Base-by-base conservation (phyloP, 2,113 vertebrate genomes). In the Phasianus colchicus region DNA sequence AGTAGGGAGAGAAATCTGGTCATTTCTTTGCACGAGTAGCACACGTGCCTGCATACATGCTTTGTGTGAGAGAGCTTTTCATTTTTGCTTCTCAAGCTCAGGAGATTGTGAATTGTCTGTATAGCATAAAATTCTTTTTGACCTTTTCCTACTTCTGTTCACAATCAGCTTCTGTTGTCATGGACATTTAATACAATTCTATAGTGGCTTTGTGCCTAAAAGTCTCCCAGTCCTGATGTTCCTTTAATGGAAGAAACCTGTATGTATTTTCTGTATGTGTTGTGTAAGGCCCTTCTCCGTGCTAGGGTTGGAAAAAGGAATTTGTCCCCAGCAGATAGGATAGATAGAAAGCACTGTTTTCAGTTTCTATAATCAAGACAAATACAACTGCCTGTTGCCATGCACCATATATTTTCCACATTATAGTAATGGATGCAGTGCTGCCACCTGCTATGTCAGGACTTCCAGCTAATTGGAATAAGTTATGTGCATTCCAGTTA, bases 381-480 rank as follows among this genome's bases (percentile, higher is more conserved):
- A 96, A 95, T 94, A 58, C 71, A 93, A 93, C 81, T 67, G 92
- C 84, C 45, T 81, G 93, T 96, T 89, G 92, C 89, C 86, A 90
- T 91, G 91, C 83, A 81, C 76, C 71, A 20, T 95, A 70, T 90
- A 85, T 95, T 95, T 96, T 89, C 90, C 85, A 70, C 87, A 92
- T 74, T 64, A 84, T 92, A 81, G 70, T 94, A 95, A 89, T 93
- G 92, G 71, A 95, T 94, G 76, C 92, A 47, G 82, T 79, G 50
- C 83, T 97, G 54, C 86, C 86, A 94, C 97, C 84, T 93, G 93
- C 47, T 93, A 75, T 96, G 96, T 96, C 92, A 96, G 87, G 86
- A 92, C 82, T 96, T 96, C 48, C 78, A 92, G 83, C 95, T 98
- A 98, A 97, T 96, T 98, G 92, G 96, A 70, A 66, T 96, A 97